Percentiles rank a stretch among this genome's conserved stretches.
These are phyloP conservation scores for Pseudochaenichthys georgianus DNA, from an alignment of 2,797 vertebrate genomes.

Conservation along the genomic window DNA sequence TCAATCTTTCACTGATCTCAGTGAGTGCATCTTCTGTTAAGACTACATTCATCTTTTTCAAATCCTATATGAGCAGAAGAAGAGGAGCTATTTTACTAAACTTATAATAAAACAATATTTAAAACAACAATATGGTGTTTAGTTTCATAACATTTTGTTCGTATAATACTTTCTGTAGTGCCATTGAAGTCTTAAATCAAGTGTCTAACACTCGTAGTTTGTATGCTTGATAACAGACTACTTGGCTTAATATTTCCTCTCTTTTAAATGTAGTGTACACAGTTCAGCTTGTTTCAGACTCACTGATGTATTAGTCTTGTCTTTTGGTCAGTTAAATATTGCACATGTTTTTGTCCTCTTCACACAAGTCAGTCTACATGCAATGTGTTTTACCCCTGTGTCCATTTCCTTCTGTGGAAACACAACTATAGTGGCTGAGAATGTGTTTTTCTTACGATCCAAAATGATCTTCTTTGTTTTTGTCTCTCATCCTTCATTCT, in stretches of 20 bases:
- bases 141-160: conserved; percentile 12
- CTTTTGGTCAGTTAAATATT: background rate
- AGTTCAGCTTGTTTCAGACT: conserved; percentile 8
- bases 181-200: conserved; percentile 15
- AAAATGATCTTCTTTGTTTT: background rate
- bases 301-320: conserved; percentile 5
- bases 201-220: conserved; percentile 2
- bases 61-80: conserved; percentile 15
- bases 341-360: conserved; percentile 6
- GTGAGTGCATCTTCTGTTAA: conserved; percentile 16
- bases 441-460: conserved; percentile 19
- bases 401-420: conserved; percentile 33
- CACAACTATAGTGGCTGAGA: conserved; percentile 26
- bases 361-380: conserved; percentile 5
- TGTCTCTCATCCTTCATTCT: conserved; percentile 14
- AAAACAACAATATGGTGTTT: conserved; percentile 20
- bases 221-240: conserved; percentile 20
- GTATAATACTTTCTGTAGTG: conserved; percentile 42
- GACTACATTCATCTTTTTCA: conserved; percentile 48
- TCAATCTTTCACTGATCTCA: conserved; percentile 21
- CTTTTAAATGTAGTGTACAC: background rate
- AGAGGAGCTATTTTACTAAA: conserved; percentile 10
- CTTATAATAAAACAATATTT: conserved; percentile 8
- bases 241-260: conserved; percentile 9
- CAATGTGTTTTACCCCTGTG: background rate